Evolutionary conservation across 2,888 invertebrate species (phyloP).

Genomic region (Tinea pellionella): DNA sequence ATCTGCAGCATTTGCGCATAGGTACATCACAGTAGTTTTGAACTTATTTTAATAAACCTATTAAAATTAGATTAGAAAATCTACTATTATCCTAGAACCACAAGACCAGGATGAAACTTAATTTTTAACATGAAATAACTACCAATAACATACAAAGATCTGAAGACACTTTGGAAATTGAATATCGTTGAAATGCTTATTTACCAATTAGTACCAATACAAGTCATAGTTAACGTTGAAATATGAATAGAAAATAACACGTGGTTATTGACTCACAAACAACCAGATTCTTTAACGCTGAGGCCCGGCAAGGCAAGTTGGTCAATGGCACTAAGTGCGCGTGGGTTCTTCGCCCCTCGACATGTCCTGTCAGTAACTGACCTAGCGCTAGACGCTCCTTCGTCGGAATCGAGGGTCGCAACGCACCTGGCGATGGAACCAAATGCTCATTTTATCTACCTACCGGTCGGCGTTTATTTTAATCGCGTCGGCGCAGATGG

Average conservation of each 20-base stretch:
- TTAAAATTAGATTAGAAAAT: too few species aligned
- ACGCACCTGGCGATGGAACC: slow-evolving; percentile 48
- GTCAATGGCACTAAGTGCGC: slow-evolving; percentile 37
- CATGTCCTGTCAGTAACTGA: slow-evolving; percentile 45
- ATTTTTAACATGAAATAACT: too few species aligned
- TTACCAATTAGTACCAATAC: neutral
- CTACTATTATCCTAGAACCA: too few species aligned
- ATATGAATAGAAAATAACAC: neutral
- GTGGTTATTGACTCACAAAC: neutral
- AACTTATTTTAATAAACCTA: too few species aligned
- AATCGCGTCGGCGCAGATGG: slow-evolving; percentile 60
- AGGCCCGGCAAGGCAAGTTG: slow-evolving; percentile 39
- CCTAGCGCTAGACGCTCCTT: slow-evolving; percentile 52
- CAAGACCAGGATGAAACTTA: too few species aligned
- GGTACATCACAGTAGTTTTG: too few species aligned
- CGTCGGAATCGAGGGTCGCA: slow-evolving; percentile 29
- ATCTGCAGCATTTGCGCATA: too few species aligned
- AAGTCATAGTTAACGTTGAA: neutral
- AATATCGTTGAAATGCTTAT: neutral
- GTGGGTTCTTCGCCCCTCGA: slow-evolving; percentile 33
- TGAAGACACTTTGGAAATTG: neutral
- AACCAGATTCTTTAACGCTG: slow-evolving; percentile 15
- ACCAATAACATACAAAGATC: neutral
- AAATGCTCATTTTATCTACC: slow-evolving; percentile 39
- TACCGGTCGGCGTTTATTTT: slow-evolving; percentile 59